Conservation (phyloP, 2,113 vertebrate species). For the Nipponia nippon region DNA sequence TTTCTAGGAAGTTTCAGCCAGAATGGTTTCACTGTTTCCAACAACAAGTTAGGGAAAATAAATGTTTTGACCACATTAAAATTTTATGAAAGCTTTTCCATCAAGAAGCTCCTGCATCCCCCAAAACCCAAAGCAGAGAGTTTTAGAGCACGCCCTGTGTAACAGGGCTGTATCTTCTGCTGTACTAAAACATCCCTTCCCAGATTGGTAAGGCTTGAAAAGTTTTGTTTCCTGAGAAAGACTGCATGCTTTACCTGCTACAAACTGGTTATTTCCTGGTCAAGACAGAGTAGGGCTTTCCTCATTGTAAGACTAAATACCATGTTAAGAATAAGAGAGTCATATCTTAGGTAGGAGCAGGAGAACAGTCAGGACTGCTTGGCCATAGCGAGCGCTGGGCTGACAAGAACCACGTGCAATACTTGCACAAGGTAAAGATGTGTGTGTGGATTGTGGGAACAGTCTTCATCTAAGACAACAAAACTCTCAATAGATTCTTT, state of each 20-base stretch:
- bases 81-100: not conserved
- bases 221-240: not conserved
- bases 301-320: not conserved
- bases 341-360: accelerated
- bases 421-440: not conserved
- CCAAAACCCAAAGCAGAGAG: not conserved
- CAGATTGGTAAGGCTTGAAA: not conserved
- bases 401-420: accelerated
- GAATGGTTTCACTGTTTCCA: not conserved
- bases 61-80: not conserved
- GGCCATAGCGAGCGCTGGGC: not conserved
- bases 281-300: not conserved
- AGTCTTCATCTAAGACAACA: not conserved
- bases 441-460: accelerated
- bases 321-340: not conserved
- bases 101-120: not conserved
- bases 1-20: not conserved
- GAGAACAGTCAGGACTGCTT: not conserved
- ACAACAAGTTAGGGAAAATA: not conserved
- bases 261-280: not conserved
- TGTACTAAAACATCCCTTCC: not conserved
- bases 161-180: not conserved
- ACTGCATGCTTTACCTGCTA: not conserved
- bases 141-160: not conserved
- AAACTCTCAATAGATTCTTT: not conserved